Base-by-base conservation (phyloP, 2,113 vertebrate genomes). In the Mustela nigripes region DNA sequence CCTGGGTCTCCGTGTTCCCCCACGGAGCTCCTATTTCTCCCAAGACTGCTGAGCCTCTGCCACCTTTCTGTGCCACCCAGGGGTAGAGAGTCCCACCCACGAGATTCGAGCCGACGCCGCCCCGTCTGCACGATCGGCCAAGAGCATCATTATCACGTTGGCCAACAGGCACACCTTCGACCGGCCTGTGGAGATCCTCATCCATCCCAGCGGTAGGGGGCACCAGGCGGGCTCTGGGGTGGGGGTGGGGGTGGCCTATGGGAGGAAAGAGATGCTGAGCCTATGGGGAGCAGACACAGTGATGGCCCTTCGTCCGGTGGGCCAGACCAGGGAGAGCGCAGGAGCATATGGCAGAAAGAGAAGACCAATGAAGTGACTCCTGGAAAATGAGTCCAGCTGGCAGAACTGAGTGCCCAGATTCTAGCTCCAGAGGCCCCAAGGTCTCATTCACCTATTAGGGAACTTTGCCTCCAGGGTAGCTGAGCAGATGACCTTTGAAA, bases 111-210 rank as follows among this genome's bases (percentile, higher is more conserved):
- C 99, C 0, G 99, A 99, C 0, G 99, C 99, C 0, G 99, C 99
- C 95, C 99, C 99, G 1, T 99, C 98, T 0, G 99, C 99, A 18
- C 97, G 92, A 96, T 99, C 99, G 0, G 99, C 99, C 97, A 99
- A 98, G 97, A 99, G 99, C 92, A 98, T 99, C 3, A 74, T 99
- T 82, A 99, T 99, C 99, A 99, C 99, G 0, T 98, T 99, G 98
- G 99, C 99, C 76, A 99, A 99, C 92, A 99, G 99, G 92, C 99
- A 99, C 98, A 99, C 99, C 53, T 99, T 99, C 0, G 99, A 99
- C 99, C 99, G 99, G 42, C 99, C 99, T 0, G 99, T 99, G 97
- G 99, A 99, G 97, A 99, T 99, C 98, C 97, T 99, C 67, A 99
- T 99, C 98, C 99, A 99, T 39, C 99, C 99, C 0, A 99, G 99